Evolutionary conservation across 92 coral and sea anemone species (phyloP), one percentile per base, ranked within the genome.

Genomic region (Ricordea florida): DNA sequence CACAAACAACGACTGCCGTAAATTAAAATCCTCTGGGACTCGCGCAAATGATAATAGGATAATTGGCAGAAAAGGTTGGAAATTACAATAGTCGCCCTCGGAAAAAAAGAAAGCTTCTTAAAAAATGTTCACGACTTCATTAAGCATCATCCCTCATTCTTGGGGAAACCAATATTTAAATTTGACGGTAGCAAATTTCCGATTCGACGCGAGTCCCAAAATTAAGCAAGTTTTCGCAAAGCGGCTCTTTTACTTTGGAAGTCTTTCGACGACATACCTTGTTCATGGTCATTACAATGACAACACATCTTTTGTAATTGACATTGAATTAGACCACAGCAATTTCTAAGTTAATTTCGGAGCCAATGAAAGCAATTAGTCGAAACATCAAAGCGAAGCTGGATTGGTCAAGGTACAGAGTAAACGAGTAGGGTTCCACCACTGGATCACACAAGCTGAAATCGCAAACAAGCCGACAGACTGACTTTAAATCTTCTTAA

Each of bases 311-410:
- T 42, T 45, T 66, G 57, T 69, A 26, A 27, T 53, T 55, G 50
- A 69, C 31, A 45, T 24, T 51, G 10, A 69, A 69, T 24, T 6
- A 3, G 76, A 26, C 62, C 53, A 10, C 48, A 69, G 41, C 63
- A 51, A 69, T 55, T 55, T 55, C 37, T 27, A 55, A 40, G 62
- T 30, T 55, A 55, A 55, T 69, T 69, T 69, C 62, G 24, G 27
- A 35, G 32, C 53, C 76, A 69, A 69, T 69, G 27, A 52, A 28
- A 69, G 62, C 40, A 69, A 51, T 69, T 51, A 69, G 76, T 38
- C 62, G 27, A 26, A 20, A 34, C 62, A 68, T 68, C 62, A 49
- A 50, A 50, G 27, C 23, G 38, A 28, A 9, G 48, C 22, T 32
- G 32, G 23, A 68, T 68, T 68, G 75, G 49, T 34, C 7, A 38